Conservation (phyloP, 2,888 invertebrate genomes). For the Liodrosophila aerea region DNA sequence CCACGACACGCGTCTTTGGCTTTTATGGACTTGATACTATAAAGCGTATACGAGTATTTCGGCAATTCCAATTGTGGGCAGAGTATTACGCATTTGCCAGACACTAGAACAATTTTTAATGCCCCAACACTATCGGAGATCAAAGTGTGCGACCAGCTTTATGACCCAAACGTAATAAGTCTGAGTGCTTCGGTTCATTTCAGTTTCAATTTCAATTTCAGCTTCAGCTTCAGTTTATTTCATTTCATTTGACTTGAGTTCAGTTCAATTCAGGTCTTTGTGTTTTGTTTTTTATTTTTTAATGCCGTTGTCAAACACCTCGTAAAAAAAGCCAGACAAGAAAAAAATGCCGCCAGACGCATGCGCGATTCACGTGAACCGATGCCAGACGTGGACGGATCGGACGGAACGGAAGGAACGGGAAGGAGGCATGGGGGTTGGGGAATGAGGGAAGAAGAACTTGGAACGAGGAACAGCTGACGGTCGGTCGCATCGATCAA, state of each 20-base stretch:
- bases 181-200: background rate
- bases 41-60: constrained; percentile 1
- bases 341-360: constrained; percentile 36
- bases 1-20: constrained; percentile 17
- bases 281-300: background rate
- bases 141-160: constrained; percentile 40
- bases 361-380: constrained; percentile 67
- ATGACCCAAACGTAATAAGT: constrained; percentile 6
- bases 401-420: constrained; percentile 5
- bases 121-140: constrained; percentile 26
- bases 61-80: constrained; percentile 3
- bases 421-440: background rate
- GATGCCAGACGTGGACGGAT: constrained; percentile 63
- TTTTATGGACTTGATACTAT: background rate
- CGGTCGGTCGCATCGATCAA: constrained; percentile 29
- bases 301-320: constrained; percentile 11
- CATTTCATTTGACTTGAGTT: no score
- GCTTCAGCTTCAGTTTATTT: background rate
- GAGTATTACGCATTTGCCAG: constrained; percentile 9
- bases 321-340: constrained; percentile 38
- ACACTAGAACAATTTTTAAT: background rate
- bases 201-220: background rate
- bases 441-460: constrained; percentile 13
- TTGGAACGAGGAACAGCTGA: constrained; percentile 13
- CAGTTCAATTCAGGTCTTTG: background rate